Base-by-base conservation (phyloP, 2,888 invertebrate genomes). In the Peribatodes rhomboidaria region DNA sequence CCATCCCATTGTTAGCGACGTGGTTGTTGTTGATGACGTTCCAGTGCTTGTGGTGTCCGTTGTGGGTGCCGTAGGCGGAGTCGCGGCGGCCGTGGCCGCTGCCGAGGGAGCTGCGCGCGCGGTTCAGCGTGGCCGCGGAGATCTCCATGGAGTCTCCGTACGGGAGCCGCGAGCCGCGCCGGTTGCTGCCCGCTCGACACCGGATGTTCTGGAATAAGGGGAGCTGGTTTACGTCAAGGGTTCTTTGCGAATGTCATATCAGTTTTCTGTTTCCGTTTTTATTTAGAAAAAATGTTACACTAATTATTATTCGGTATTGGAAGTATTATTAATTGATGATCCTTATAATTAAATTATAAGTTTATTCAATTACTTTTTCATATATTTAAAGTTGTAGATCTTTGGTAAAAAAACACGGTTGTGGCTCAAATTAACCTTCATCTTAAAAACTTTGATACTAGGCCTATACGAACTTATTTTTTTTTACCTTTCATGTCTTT, bases 91-190 rank as follows among this genome's bases (percentile, higher is more conserved):
- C 79, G 57, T 81, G 82, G 1, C 88, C 78, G 62, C 82, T 84
- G 61, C 80, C 80, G 13, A 90, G 57, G 0, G 92, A 91, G 69
- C 74, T 83, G 11, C 90, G 76, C 1, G 89, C 92, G 14, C 92
- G 76, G 11, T 89, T 90, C 11, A 93, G 79, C 0, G 92, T 88
- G 0, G 93, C 88, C 2, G 93, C 93, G 0, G 93, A 93, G 67
- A 93, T 93, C 68, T 93, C 93, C 90, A 92, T 90, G 18, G 93
- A 93, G 66, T 93, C 93, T 0, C 92, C 93, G 78, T 88, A 91
- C 0, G 93, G 90, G 0, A 92, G 80, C 13, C 88, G 83, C 1
- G 93, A 93, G 14, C 91, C 91, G 18, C 90, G 83, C 47, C 92
- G 77, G 64, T 75, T 77, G 64, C 84, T 85, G 66, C 87, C 86